Base-by-base conservation (phyloP, 2,888 invertebrate genomes). In the Brachylomia viminalis region DNA sequence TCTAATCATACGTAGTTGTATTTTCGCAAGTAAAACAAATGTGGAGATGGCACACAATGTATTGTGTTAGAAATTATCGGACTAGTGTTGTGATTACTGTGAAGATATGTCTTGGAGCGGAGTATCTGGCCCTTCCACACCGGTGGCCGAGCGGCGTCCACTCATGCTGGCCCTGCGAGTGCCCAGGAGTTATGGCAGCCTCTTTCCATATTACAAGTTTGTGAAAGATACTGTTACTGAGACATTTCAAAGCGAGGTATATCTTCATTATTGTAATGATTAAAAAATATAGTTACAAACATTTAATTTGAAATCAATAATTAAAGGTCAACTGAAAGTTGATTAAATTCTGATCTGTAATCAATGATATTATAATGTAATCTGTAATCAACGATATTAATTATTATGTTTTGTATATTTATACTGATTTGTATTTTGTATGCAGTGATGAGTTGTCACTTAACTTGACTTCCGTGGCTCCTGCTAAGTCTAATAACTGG, bases 151-250 rank as follows among this genome's bases (percentile, higher is more conserved):
- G 90, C 92, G 94, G 82, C 92, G 93, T 72, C 95, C 95, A 38
- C 93, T 97, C 58, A 93, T 96, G 88, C 87, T 95, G 59, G 90
- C 94, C 3, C 87, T 95, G 52, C 91, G 93, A 79, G 92, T 96
- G 7, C 97, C 97, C 1, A 95, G 97, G 80, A 97, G 97, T 87
- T 97, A 97, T 91, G 97, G 97, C 62, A 97, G 97, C 69, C 92
- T 97, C 65, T 97, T 97, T 82, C 97, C 97, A 0, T 97, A 97
- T 90, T 97, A 97, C 92, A 97, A 97, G 87, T 97, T 97, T 89
- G 94, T 97, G 85, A 97, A 94, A 88, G 95, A 96, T 77, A 94
- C 97, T 17, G 91, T 94, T 47, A 94, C 92, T 78, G 95, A 95
- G 78, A 91, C 94, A 27, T 85, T 94, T 77, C 90, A 89, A 58